Evolutionary conservation across 2,888 invertebrate genomes (phyloP).

Genomic region (Drosophila diplacantha): DNA sequence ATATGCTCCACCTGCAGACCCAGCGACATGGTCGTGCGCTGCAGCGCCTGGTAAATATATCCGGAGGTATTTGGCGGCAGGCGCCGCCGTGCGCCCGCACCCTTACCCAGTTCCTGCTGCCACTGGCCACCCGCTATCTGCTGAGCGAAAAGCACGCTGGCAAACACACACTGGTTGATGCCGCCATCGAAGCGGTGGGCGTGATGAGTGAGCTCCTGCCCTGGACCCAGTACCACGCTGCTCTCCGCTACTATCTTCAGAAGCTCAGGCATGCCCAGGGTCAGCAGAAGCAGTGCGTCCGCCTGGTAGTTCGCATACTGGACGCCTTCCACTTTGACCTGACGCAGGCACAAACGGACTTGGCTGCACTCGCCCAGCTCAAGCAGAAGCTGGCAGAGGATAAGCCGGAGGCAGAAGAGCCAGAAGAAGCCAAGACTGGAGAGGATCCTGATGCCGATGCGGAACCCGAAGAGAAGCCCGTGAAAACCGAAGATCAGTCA

Average conservation of each 20-base stretch:
- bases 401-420: constrained; percentile 53
- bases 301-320: constrained; percentile 86
- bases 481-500: constrained; percentile 54
- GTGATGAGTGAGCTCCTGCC: constrained; percentile 87
- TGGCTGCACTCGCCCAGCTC: constrained; percentile 52
- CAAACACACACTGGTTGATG: constrained; percentile 89
- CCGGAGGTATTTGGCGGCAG: constrained; percentile 80
- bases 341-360: constrained; percentile 79
- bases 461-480: constrained; percentile 23
- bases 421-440: constrained; percentile 20
- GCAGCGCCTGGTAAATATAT: constrained; percentile 84
- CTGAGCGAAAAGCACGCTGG: constrained; percentile 86
- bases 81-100: constrained; percentile 83
- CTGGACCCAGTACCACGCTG: constrained; percentile 92
- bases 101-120: constrained; percentile 90
- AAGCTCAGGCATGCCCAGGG: constrained; percentile 85
- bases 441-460: constrained; percentile 15
- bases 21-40: constrained; percentile 92
- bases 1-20: constrained; percentile 91
- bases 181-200: constrained; percentile 89
- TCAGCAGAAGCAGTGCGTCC: constrained; percentile 90
- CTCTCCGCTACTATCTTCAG: constrained; percentile 88
- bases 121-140: constrained; percentile 88
- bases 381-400: constrained; percentile 62
- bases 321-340: constrained; percentile 96